Conservation (phyloP, 1,140 invertebrate species). For the Ceratina japonica region DNA sequence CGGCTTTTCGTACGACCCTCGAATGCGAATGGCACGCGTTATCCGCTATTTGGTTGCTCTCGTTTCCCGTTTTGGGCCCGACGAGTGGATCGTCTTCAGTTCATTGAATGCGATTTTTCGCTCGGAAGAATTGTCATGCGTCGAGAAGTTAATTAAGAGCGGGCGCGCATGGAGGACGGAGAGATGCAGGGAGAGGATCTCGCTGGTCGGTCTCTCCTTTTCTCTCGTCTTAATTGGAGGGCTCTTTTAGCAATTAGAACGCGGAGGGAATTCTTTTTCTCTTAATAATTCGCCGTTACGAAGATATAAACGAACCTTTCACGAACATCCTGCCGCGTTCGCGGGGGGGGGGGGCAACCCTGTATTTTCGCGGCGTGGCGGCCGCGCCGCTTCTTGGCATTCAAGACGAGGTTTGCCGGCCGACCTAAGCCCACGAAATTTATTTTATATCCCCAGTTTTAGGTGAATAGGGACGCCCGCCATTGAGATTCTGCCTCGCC, state of each 20-base stretch:
- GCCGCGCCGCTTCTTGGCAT: slow-evolving; percentile 19
- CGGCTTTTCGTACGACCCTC: too few species aligned
- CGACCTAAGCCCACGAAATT: slow-evolving; percentile 44
- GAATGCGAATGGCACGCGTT: not conserved
- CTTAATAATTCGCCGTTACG: slow-evolving; percentile 49
- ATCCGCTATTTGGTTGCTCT: not conserved
- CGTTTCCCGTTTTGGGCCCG: not conserved
- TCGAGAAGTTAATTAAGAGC: slow-evolving; percentile 45
- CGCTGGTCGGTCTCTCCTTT: slow-evolving; percentile 2
- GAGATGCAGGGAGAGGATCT: too few species aligned
- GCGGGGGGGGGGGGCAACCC: too few species aligned
- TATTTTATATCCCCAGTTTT: slow-evolving; percentile 52
- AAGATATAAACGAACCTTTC: slow-evolving; percentile 52
- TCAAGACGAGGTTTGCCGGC: slow-evolving; percentile 14
- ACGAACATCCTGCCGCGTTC: slow-evolving; percentile 23
- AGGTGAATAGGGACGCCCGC: slow-evolving; percentile 37
- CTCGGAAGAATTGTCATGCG: slow-evolving; percentile 21
- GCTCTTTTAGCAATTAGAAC: slow-evolving; percentile 49
- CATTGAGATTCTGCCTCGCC: slow-evolving; percentile 35
- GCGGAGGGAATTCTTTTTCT: slow-evolving; percentile 45
- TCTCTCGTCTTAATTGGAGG: slow-evolving; percentile 46
- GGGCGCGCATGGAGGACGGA: too few species aligned
- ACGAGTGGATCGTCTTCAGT: not conserved
- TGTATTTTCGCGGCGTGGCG: not conserved
- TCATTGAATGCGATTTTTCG: slow-evolving; percentile 9